These are phyloP conservation scores for Drosophila demipolita DNA, from an alignment of 2,888 invertebrate species.

Conservation along the genomic window DNA sequence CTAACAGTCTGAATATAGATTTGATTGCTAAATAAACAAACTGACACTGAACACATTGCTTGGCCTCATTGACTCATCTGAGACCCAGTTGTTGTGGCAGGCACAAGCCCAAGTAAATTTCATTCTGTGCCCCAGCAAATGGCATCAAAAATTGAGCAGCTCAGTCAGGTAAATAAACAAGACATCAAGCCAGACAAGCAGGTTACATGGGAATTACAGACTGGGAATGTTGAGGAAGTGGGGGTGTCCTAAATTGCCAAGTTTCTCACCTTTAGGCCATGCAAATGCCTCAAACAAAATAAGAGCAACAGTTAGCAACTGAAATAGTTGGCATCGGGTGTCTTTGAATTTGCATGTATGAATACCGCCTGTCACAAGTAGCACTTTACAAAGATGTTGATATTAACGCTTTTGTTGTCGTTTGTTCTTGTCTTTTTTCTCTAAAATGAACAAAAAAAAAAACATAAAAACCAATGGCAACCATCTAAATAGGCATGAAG, in stretches of 20 bases:
- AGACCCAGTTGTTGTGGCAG: not conserved
- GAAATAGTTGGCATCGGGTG: slow-evolving; percentile 51
- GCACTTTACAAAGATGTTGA: slow-evolving; percentile 49
- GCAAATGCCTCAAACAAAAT: slow-evolving; percentile 50
- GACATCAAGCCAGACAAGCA: slow-evolving; percentile 32
- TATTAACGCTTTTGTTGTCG: slow-evolving; percentile 46
- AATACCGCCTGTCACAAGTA: slow-evolving; percentile 14
- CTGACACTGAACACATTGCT: slow-evolving; percentile 25
- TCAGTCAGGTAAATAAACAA: slow-evolving; percentile 63
- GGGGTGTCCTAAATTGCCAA: slow-evolving; percentile 37
- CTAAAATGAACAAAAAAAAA: not conserved
- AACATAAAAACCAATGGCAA: slow-evolving; percentile 1
- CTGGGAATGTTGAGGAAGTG: not conserved
- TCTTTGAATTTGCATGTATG: slow-evolving; percentile 60
- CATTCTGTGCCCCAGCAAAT: slow-evolving; percentile 37
- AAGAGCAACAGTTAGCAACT: slow-evolving; percentile 13
- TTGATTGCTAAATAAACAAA: slow-evolving; percentile 34
- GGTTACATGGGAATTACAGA: not conserved
- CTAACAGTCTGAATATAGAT: not conserved
- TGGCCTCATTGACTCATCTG: slow-evolving; percentile 5
- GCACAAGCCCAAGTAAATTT: slow-evolving; percentile 24
- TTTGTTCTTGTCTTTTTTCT: slow-evolving; percentile 24
- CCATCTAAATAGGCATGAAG: slow-evolving; percentile 90
- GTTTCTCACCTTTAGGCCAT: slow-evolving; percentile 53
- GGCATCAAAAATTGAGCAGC: slow-evolving; percentile 68